Conservation (phyloP, 2,113 vertebrate species). For the Meriones unguiculatus region DNA sequence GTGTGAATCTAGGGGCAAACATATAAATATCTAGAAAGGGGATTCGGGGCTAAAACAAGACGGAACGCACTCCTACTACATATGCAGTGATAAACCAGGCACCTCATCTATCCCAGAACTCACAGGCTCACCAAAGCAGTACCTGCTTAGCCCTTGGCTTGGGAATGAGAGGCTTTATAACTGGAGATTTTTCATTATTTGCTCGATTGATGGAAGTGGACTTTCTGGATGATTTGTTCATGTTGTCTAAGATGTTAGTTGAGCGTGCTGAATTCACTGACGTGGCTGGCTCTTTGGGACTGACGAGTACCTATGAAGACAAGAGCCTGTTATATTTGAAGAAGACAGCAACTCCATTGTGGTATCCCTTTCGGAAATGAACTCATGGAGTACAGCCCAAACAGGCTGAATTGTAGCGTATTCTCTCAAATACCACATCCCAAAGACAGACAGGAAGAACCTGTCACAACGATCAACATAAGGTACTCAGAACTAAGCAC, state of each 20-base stretch:
- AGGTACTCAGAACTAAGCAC: neutral
- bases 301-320: slow-evolving; percentile 88
- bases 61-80: neutral
- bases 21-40: neutral
- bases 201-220: slow-evolving; percentile 71
- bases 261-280: slow-evolving; percentile 82
- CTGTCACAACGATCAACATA: neutral
- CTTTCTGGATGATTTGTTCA: slow-evolving; percentile 90
- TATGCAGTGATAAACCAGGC: neutral
- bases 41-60: neutral
- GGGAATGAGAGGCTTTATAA: slow-evolving; percentile 94
- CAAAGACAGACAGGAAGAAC: neutral
- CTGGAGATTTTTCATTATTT: slow-evolving; percentile 86
- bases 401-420: neutral
- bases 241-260: slow-evolving; percentile 92
- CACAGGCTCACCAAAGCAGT: neutral
- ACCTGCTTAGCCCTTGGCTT: slow-evolving; percentile 94
- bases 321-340: slow-evolving; percentile 64
- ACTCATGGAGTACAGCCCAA: slow-evolving; percentile 50
- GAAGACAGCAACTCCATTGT: neutral
- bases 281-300: slow-evolving; percentile 85
- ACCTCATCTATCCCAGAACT: neutral
- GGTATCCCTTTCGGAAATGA: slow-evolving; percentile 38
- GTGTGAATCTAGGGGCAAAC: neutral
- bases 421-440: slow-evolving; percentile 33